Evolutionary conservation across 30 jellyfish, hydroid and myxozoan genomes (phyloP).

Genomic region (Catostylus mosaicus): DNA sequence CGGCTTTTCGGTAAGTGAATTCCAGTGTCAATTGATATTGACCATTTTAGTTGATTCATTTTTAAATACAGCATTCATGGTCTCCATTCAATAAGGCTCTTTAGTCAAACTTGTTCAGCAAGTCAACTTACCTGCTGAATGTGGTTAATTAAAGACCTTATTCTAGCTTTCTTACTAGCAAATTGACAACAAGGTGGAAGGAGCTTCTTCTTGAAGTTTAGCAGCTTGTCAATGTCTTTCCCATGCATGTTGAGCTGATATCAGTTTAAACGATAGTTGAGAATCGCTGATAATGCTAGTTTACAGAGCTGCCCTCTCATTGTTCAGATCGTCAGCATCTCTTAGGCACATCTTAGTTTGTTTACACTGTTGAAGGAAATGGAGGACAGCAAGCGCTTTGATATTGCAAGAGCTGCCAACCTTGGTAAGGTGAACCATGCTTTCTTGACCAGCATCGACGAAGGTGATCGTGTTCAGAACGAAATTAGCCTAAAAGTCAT

Average conservation of each 20-base stretch:
- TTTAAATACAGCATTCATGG: slow-evolving; percentile 36
- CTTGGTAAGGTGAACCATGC: slow-evolving; percentile 65
- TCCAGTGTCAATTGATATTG: slow-evolving; percentile 29
- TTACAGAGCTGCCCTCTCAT: not conserved
- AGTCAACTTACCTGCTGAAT: slow-evolving; percentile 43
- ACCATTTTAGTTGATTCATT: slow-evolving; percentile 7
- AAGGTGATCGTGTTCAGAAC: slow-evolving; percentile 38
- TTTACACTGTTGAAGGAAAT: not conserved
- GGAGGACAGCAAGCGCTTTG: slow-evolving; percentile 15
- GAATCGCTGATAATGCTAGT: too few relatives aligned
- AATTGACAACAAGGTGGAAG: not conserved
- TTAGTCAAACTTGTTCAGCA: not conserved
- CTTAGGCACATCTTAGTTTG: not conserved
- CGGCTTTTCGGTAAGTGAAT: slow-evolving; percentile 71
- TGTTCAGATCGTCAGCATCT: not conserved
- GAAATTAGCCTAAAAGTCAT: slow-evolving; percentile 4
- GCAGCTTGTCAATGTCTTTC: not conserved
- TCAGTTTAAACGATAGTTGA: too few relatives aligned
- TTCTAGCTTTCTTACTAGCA: not conserved
- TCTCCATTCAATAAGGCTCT: not conserved
- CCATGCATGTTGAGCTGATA: too few relatives aligned
- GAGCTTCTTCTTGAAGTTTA: not conserved
- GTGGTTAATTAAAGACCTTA: slow-evolving; percentile 18
- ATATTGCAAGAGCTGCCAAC: slow-evolving; percentile 23
- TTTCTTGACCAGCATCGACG: slow-evolving; percentile 61